These are phyloP conservation scores for Ceratitis capitata DNA, from an alignment of 1,140 invertebrate genomes.

Conservation along the genomic window DNA sequence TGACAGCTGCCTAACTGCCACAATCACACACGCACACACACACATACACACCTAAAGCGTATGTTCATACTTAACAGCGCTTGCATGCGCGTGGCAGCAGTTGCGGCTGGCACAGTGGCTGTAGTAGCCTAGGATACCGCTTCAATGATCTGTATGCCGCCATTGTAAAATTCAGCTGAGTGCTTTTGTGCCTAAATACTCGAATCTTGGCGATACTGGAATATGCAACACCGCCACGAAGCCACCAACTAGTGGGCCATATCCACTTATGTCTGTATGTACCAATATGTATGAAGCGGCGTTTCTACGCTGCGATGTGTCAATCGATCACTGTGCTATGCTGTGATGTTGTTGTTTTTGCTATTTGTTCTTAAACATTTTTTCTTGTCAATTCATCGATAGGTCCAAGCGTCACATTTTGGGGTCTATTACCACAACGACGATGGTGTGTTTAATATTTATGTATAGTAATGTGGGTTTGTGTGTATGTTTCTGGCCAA, in stretches of 20 bases:
- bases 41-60: neutral
- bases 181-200: neutral
- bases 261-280: neutral
- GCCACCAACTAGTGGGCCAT: neutral
- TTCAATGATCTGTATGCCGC: neutral
- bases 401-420: slow-evolving; percentile 13
- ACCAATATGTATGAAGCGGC: neutral
- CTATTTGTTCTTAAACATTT: neutral
- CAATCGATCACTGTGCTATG: neutral
- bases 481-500: neutral
- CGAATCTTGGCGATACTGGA: neutral
- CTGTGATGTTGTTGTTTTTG: neutral
- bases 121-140: neutral
- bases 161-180: neutral
- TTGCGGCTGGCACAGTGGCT: neutral
- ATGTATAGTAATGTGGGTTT: neutral
- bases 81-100: neutral
- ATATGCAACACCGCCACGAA: neutral
- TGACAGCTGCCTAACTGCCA: slow-evolving; percentile 1
- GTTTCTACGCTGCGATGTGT: slow-evolving; percentile 5
- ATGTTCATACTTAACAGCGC: no score
- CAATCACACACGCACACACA: neutral
- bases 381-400: neutral
- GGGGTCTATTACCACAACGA: slow-evolving; percentile 1
- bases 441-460: neutral